Conservation (phyloP, 2,888 invertebrate species). For the Epistrophe grossulariae region DNA sequence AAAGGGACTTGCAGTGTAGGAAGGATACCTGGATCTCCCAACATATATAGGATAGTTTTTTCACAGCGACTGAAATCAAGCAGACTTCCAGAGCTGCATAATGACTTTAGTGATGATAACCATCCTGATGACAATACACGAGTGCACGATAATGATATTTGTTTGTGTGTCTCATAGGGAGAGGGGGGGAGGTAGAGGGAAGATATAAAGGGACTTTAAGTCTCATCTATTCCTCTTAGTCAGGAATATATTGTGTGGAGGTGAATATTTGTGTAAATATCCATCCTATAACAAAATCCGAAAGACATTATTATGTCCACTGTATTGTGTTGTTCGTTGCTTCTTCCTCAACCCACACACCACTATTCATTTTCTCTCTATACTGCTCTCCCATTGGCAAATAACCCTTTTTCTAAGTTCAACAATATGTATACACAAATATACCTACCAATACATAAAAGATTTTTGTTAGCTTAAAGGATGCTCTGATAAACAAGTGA, state of each 20-base stretch:
- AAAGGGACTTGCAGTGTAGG: slow-evolving; percentile 20
- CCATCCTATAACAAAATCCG: slow-evolving; percentile 57
- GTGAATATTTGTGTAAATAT: slow-evolving; percentile 43
- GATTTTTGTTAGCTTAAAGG: slow-evolving; percentile 64
- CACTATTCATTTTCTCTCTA: no score
- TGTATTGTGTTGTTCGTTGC: slow-evolving; percentile 35
- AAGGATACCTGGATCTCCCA: slow-evolving; percentile 21
- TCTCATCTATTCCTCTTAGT: slow-evolving; percentile 20
- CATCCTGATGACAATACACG: slow-evolving; percentile 41
- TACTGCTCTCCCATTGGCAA: slow-evolving; percentile 38
- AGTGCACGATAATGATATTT: slow-evolving; percentile 42
- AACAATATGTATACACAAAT: slow-evolving; percentile 15
- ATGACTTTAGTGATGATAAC: slow-evolving; percentile 47
- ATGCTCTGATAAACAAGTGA: slow-evolving; percentile 54
- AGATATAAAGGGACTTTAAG: slow-evolving; percentile 29
- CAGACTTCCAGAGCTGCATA: slow-evolving; percentile 43
- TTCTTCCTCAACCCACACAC: not conserved
- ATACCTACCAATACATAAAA: slow-evolving; percentile 4
- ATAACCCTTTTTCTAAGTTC: slow-evolving; percentile 40
- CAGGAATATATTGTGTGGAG: slow-evolving; percentile 26
- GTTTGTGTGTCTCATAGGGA: slow-evolving; percentile 17
- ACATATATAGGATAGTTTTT: not conserved
- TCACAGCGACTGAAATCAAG: slow-evolving; percentile 36
- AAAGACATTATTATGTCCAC: slow-evolving; percentile 66
- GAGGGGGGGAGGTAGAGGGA: not conserved